Percentiles rank a stretch among this genome's conserved stretches.
phyloP scores from a whole-genome alignment of 2,113 vertebrate genomes.

The western clawed frog (Xenopus tropicalis) region UCB_Xtro_10.0 CM004448.2:45620001-45620500 shows the following conservation, averaged over 20 bases:
- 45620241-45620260: not conserved
- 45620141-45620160: no score
- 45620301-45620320: not conserved
- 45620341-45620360: not conserved
- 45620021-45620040: no score
- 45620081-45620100: no score
- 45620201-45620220: no score
- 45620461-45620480: constrained; percentile 27
- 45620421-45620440: not conserved
- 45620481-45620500: constrained; percentile 7
- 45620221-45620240: no score
- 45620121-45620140: no score
- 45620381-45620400: not conserved
- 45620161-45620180: no score
- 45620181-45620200: no score
- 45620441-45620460: constrained; percentile 14
- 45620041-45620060: no score
- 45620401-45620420: not conserved
- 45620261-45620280: not conserved
- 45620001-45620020: no score
- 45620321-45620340: not conserved
- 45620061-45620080: no score
- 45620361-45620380: not conserved
- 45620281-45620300: not conserved
- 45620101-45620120: no score